phyloP scores from a whole-genome alignment of 2,797 vertebrate genomes.

The Manis javanica region DNA sequence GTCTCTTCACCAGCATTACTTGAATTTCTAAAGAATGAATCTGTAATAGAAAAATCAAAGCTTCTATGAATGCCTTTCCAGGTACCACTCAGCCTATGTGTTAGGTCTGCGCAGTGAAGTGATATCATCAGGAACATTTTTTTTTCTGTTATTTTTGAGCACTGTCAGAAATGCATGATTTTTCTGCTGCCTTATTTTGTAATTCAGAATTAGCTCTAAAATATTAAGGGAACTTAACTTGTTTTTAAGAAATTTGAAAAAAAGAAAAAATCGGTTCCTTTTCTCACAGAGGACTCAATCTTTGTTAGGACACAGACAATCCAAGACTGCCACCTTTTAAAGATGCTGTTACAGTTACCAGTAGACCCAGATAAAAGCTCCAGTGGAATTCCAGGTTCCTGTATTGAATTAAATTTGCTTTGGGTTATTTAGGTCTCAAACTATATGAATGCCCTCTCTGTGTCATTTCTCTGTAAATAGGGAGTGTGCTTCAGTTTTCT shows the following conservation, averaged over 20 bases:
- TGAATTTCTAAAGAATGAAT: conserved; percentile 28
- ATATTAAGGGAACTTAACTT: conserved; percentile 1
- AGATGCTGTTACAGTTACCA: background rate
- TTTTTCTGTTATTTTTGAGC: conserved; percentile 7
- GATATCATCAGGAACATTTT: background rate
- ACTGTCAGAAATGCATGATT: background rate
- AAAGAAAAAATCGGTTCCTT: background rate
- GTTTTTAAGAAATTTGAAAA: background rate
- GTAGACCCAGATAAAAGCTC: conserved; percentile 60
- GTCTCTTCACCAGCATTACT: background rate
- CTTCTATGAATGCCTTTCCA: background rate
- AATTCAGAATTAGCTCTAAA: conserved; percentile 17
- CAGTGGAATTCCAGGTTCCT: conserved; percentile 71
- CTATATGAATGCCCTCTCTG: conserved; percentile 48
- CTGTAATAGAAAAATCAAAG: background rate
- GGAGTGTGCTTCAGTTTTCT: conserved; percentile 55
- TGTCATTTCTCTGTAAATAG: conserved; percentile 75
- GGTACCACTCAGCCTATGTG: background rate
- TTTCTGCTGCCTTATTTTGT: background rate
- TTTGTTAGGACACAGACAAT: background rate
- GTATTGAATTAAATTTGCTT: conserved; percentile 73
- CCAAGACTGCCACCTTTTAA: conserved; percentile 6
- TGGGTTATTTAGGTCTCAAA: conserved; percentile 74
- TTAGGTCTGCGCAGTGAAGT: background rate
- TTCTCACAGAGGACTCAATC: background rate